Evolutionary conservation across 2,888 invertebrate genomes (phyloP).

Genomic region (Lucinisca nassula): DNA sequence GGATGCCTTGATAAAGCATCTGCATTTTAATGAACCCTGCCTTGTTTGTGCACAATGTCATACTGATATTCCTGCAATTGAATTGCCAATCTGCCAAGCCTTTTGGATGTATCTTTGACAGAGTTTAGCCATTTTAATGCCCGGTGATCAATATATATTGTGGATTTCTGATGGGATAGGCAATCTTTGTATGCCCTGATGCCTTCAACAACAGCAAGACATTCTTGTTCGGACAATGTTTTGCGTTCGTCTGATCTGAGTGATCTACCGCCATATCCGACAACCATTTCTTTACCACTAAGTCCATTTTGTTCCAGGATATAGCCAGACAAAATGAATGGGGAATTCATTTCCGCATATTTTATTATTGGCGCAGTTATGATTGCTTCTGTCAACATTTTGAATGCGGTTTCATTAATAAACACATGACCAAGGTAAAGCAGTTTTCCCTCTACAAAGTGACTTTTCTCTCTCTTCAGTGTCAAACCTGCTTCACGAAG

Average conservation of each 20-base stretch:
- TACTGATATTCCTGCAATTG: neutral
- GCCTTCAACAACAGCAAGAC: slow-evolving; percentile 56
- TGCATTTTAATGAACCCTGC: neutral
- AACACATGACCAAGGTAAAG: slow-evolving; percentile 23
- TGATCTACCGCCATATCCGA: slow-evolving; percentile 67
- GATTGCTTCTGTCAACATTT: slow-evolving; percentile 76
- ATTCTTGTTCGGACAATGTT: slow-evolving; percentile 55
- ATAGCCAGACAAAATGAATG: slow-evolving; percentile 64
- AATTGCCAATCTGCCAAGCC: neutral
- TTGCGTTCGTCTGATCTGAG: slow-evolving; percentile 49
- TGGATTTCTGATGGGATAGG: slow-evolving; percentile 27
- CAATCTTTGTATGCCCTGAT: slow-evolving; percentile 59
- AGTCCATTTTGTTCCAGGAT: slow-evolving; percentile 64
- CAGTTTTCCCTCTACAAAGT: slow-evolving; percentile 39
- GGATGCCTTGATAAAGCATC: neutral
- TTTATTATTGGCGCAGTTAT: slow-evolving; percentile 66
- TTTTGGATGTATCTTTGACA: neutral
- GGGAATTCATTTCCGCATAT: slow-evolving; percentile 64
- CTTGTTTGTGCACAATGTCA: neutral
- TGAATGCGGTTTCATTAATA: slow-evolving; percentile 75
- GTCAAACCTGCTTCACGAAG: slow-evolving; percentile 55
- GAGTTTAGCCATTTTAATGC: neutral
- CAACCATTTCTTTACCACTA: slow-evolving; percentile 58
- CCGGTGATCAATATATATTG: neutral
- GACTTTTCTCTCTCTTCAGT: slow-evolving; percentile 67